A percentile compares a stretch with the other conserved stretches of the same genome.
These are phyloP conservation scores for Portevinia maculata DNA, from an alignment of 2,888 invertebrate genomes.

Conservation along the genomic window DNA sequence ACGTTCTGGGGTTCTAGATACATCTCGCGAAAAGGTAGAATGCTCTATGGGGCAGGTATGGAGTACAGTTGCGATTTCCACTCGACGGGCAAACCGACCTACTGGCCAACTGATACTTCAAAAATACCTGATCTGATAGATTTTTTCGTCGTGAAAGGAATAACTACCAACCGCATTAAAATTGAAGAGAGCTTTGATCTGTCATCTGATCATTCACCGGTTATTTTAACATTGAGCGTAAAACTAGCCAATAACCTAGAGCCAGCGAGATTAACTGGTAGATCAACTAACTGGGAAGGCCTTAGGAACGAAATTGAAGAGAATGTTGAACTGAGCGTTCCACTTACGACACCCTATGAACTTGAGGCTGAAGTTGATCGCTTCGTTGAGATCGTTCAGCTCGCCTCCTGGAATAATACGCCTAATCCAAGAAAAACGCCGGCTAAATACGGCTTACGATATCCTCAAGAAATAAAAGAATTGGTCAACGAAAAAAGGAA, in stretches of 20 bases:
- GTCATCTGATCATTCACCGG: conserved; percentile 8
- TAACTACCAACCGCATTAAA: conserved; percentile 11
- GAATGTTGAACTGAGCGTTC: conserved; percentile 16
- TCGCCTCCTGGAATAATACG: too few species aligned
- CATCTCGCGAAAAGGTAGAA: background rate
- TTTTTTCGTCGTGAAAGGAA: conserved; percentile 10
- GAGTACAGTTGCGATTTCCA: conserved; percentile 5
- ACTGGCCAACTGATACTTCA: conserved; percentile 7
- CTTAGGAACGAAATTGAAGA: conserved; percentile 11
- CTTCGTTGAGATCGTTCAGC: too few species aligned
- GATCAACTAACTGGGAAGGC: conserved; percentile 3
- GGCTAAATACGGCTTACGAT: background rate
- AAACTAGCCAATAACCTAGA: too few species aligned
- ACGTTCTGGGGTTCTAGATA: background rate
- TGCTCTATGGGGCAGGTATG: background rate
- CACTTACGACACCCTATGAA: conserved; percentile 1
- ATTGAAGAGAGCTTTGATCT: conserved; percentile 11
- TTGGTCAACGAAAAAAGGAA: background rate
- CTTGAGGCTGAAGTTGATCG: conserved; percentile 3
- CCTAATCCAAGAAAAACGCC: background rate
- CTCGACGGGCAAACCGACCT: conserved; percentile 19
- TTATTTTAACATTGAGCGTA: background rate
- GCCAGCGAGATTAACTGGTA: too few species aligned
- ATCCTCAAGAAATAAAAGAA: background rate
- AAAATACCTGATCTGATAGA: conserved; percentile 16